phyloP scores from a whole-genome alignment of 2,113 vertebrate genomes.

The Isichthys henryi region DNA sequence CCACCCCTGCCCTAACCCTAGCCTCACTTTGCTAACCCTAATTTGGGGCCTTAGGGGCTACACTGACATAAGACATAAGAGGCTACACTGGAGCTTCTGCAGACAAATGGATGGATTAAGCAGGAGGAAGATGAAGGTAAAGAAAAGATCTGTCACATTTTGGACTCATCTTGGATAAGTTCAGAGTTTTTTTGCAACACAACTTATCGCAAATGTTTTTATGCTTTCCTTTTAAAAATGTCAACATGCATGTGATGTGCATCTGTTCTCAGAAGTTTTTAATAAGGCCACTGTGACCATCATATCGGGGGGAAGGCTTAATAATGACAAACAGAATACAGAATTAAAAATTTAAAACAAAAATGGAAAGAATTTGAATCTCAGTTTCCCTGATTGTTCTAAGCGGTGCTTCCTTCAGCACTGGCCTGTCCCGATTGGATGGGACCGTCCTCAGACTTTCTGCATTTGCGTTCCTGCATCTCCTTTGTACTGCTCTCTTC shows the following conservation, averaged over 20 bases:
- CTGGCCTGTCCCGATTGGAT: constrained; percentile 18
- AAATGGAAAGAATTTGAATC: not conserved
- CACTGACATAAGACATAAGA: no score
- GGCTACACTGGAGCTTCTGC: not conserved
- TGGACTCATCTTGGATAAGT: not conserved
- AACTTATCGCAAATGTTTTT: not conserved
- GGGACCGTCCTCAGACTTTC: not conserved
- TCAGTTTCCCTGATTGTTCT: not conserved
- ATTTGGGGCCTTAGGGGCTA: no score
- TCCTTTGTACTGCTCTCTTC: constrained; percentile 18
- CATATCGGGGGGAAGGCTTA: not conserved
- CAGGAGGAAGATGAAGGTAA: not conserved
- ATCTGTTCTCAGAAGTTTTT: not conserved
- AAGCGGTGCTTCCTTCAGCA: constrained; percentile 15
- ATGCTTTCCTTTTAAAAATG: not conserved
- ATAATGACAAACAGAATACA: not conserved
- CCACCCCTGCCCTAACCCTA: no score
- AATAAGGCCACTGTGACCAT: not conserved
- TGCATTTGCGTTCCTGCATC: not conserved
- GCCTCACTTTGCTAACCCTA: no score
- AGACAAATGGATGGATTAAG: not conserved
- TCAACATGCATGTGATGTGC: not conserved
- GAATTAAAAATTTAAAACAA: not conserved
- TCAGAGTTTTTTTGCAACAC: not conserved
- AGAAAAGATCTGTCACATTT: not conserved